Base-by-base conservation (phyloP, 2,888 invertebrate species). In the Melieria omissa region DNA sequence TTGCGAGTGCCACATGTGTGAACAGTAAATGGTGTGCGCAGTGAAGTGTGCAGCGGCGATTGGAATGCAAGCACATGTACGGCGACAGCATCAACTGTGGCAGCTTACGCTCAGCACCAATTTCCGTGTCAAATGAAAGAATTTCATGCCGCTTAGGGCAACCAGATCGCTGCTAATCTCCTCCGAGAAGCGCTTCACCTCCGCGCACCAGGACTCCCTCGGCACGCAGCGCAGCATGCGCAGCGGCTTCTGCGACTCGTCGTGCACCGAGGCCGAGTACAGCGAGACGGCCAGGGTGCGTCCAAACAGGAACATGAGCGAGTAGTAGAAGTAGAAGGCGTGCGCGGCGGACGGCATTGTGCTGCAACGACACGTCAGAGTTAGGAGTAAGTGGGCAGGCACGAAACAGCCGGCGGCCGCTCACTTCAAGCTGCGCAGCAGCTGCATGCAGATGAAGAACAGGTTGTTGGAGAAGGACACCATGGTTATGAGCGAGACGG, bases 391-490 rank as follows among this genome's bases (percentile, higher is more conserved):
- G 62, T 14, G 52, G 29, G 46, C 29, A 70, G 54, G 47, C 12
- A 54, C 49, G 29, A 65, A 42, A 66, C 5, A 16, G 47, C n/a
- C 6, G n/a, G 52, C 10, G 42, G 46, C 41, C 14, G 78, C 82
- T 67, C 69, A 87, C 87, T 86, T 88, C 75, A 90, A 85, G 73
- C 89, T 89, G 70, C 88, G 86, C 72, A 90, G 85, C 54, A 90
- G 84, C 77, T 90, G 90, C 41, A 89, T 88, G 74, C 90, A 89
- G 79, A 90, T 89, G 76, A 90, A 90, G 81, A 89, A 90, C 7
- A 90, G 85, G 81, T 90, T 90, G 71, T 88, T 89, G 16, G 88
- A 88, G 76, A 90, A 90, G 4, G 90, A 89, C 0, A 90, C 80
- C 73, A 90, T 86, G 10, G 89, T 88, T 62, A 90, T 88, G 54